phyloP scores from a whole-genome alignment of 1,140 invertebrate genomes.

The Aphidius ervi region DNA sequence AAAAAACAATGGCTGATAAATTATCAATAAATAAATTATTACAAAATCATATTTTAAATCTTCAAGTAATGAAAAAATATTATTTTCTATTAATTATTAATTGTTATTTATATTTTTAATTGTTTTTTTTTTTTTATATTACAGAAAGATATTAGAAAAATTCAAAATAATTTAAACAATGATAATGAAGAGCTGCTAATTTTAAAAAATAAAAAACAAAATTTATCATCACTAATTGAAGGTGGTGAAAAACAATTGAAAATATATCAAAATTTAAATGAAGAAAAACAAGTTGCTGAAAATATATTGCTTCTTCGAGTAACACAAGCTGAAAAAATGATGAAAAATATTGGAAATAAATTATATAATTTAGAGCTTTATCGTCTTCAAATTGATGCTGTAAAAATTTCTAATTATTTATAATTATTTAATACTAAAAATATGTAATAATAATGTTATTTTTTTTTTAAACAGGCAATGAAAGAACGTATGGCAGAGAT shows the following conservation, averaged over 20 bases:
- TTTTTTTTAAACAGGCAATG: conserved; percentile 49
- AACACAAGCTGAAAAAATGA: conserved; percentile 55
- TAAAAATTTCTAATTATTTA: conserved; percentile 30
- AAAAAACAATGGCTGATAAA: conserved; percentile 43
- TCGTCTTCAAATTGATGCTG: conserved; percentile 56
- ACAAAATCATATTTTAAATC: conserved; percentile 51
- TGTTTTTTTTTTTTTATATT: conserved; percentile 17
- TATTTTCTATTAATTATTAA: conserved; percentile 13
- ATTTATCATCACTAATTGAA: conserved; percentile 48
- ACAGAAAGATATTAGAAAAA: conserved; percentile 38
- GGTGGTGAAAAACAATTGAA: conserved; percentile 57
- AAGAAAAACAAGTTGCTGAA: conserved; percentile 60
- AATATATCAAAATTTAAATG: conserved; percentile 41
- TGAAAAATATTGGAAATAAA: conserved; percentile 41
- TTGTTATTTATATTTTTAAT: not conserved
- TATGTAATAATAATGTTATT: not conserved
- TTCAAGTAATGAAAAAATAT: conserved; percentile 48
- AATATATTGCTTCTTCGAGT: conserved; percentile 59
- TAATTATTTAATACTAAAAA: not conserved
- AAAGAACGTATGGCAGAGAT: conserved; percentile 63
- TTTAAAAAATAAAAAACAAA: conserved; percentile 48
- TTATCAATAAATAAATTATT: conserved; percentile 45
- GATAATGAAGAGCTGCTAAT: conserved; percentile 42
- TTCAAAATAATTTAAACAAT: conserved; percentile 30
- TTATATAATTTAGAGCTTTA: conserved; percentile 60